Percentiles rank a stretch among this genome's conserved stretches.
Conservation (phyloP, 2,888 invertebrate species). For the Spodoptera exigua region DNA sequence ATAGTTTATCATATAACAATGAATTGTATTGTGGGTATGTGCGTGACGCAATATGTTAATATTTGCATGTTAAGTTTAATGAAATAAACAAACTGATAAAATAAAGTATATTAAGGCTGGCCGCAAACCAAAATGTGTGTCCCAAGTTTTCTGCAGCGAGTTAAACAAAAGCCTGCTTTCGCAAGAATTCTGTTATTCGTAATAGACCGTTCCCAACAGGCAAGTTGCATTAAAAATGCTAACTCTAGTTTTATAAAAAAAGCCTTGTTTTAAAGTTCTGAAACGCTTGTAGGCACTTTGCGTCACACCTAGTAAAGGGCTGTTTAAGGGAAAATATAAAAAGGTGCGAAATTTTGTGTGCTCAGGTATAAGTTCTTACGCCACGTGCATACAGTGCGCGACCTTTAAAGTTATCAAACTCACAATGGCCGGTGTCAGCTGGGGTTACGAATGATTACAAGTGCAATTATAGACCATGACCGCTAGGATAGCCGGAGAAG, state of each 20-base stretch:
- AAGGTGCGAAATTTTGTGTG: no score
- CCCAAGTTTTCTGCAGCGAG: slow-evolving; percentile 30
- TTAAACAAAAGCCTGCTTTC: slow-evolving; percentile 23
- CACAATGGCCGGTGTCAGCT: no score
- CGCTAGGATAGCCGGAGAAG: no score
- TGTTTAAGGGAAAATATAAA: no score
- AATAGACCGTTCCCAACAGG: slow-evolving; percentile 20
- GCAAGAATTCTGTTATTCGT: slow-evolving; percentile 36
- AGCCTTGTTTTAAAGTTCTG: no score
- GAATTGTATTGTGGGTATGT: neutral
- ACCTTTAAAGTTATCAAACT: no score
- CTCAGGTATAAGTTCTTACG: no score
- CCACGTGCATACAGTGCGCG: no score
- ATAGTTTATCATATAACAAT: slow-evolving; percentile 1
- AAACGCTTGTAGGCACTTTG: no score
- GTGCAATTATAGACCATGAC: no score
- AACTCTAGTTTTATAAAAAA: neutral
- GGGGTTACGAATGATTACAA: no score
- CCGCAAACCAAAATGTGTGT: slow-evolving; percentile 33
- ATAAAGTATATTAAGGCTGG: slow-evolving; percentile 10
- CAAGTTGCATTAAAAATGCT: slow-evolving; percentile 18
- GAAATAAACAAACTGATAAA: slow-evolving; percentile 6
- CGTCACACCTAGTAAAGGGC: no score
- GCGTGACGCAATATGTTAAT: neutral
- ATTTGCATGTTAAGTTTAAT: slow-evolving; percentile 2